Conservation (phyloP, 2,888 invertebrate genomes). For the Fissipunctia ypsillon region DNA sequence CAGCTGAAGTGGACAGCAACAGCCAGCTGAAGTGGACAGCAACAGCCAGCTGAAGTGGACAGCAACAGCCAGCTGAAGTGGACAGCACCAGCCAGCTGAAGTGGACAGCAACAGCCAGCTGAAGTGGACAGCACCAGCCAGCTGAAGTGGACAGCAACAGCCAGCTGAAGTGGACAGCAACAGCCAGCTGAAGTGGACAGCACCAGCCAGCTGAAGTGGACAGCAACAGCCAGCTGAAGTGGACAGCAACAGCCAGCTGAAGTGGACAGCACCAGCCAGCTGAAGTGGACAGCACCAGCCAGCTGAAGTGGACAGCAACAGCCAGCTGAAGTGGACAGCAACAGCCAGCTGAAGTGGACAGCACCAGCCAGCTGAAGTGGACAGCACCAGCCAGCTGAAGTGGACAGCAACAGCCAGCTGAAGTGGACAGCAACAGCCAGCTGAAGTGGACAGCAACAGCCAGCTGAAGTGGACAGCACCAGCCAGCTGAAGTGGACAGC, state of each 20-base stretch:
- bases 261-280: constrained; percentile 4
- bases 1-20: constrained; percentile 4
- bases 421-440: constrained; percentile 8
- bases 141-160: constrained; percentile 4
- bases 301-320: constrained; percentile 4
- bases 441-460: constrained; percentile 5
- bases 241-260: constrained; percentile 6
- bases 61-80: constrained; percentile 2
- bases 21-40: constrained; percentile 2
- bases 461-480: constrained; percentile 1
- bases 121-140: constrained; percentile 1
- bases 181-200: constrained; percentile 2
- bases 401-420: constrained; percentile 6
- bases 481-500: constrained; percentile 2
- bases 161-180: constrained; percentile 4
- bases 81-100: constrained; percentile 3
- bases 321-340: constrained; percentile 1
- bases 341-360: constrained; percentile 1
- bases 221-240: constrained; percentile 7
- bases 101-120: constrained; percentile 8
- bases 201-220: not conserved
- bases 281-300: constrained; percentile 1
- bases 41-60: not conserved
- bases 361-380: not conserved
- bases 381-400: constrained; percentile 3